Percentiles rank a stretch among this genome's conserved stretches.
These are phyloP conservation scores for Nephrotoma appendiculata DNA, from an alignment of 2,888 invertebrate genomes.

Conservation along the genomic window DNA sequence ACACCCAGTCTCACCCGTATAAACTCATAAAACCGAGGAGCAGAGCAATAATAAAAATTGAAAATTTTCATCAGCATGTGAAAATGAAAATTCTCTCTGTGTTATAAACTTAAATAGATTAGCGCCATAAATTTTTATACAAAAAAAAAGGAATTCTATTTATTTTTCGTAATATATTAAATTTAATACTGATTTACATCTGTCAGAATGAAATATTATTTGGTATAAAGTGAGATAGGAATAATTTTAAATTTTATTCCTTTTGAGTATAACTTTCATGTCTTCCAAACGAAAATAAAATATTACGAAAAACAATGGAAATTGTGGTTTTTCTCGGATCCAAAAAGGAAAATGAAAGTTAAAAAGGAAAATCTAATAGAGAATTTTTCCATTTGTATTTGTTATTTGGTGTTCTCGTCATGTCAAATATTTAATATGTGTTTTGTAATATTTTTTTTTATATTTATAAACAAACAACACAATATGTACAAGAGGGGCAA, in stretches of 20 bases:
- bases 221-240: background rate
- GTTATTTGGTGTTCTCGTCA: background rate
- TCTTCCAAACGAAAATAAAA: background rate
- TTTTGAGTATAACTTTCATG: background rate
- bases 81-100: background rate
- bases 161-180: slow-evolving; percentile 1
- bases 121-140: background rate
- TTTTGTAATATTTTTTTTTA: background rate
- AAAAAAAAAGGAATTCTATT: background rate
- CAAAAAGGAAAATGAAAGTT: background rate
- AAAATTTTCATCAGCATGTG: background rate
- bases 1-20: background rate
- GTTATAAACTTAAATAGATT: background rate
- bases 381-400: background rate
- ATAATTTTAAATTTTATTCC: background rate
- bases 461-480: background rate
- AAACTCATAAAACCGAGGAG: background rate
- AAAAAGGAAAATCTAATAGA: background rate
- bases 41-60: background rate
- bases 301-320: background rate
- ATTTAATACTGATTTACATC: slow-evolving; percentile 4
- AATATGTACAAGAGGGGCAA: background rate
- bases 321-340: background rate
- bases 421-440: background rate
- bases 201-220: slow-evolving; percentile 2